phyloP scores from a whole-genome alignment of 2,113 vertebrate species.

The Rhombomys opimus region DNA sequence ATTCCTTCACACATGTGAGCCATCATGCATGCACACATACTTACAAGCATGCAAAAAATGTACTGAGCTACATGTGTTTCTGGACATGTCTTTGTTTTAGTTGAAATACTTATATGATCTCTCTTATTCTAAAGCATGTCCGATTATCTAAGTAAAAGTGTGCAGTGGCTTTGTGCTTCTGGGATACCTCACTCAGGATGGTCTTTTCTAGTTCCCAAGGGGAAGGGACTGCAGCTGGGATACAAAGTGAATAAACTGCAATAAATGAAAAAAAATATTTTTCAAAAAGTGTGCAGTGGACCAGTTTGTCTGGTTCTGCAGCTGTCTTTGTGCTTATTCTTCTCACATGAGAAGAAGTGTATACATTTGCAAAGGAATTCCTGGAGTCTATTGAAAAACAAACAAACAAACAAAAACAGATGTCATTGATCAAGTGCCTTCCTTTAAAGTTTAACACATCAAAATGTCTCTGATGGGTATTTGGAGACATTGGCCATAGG shows the following conservation, averaged over 20 bases:
- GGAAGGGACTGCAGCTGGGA: too few relatives aligned
- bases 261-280: too few relatives aligned
- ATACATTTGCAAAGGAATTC: neutral
- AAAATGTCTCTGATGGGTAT: neutral
- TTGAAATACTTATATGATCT: neutral
- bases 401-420: too few relatives aligned
- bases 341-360: neutral
- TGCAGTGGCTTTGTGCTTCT: neutral
- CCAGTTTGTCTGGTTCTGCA: neutral
- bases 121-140: neutral
- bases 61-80: neutral
- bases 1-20: neutral
- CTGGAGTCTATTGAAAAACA: neutral
- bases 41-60: neutral
- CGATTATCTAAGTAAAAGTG: neutral
- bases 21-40: neutral
- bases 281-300: neutral
- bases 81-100: neutral
- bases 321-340: neutral
- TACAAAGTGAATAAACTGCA: too few relatives aligned
- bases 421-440: neutral
- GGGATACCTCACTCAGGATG: too few relatives aligned
- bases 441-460: neutral
- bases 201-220: too few relatives aligned
- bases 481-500: neutral